Evolutionary conservation across 1,140 invertebrate species (phyloP), one percentile per base, ranked within the genome.

Genomic region (Ceratina calcarata): DNA sequence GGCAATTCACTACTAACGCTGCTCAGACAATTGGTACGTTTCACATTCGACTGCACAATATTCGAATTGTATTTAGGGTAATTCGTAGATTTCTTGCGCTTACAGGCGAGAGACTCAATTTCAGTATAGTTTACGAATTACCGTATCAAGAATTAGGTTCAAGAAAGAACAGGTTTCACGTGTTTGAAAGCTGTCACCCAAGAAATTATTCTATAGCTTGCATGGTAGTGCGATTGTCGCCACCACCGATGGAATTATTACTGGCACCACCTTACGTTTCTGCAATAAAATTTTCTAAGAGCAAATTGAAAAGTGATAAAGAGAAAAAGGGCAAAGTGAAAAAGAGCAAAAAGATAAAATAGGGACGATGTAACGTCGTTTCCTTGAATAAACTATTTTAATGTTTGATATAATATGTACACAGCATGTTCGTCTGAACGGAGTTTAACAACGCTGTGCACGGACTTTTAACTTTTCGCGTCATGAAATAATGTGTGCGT

Each of bases 141-240:
- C 61, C 70, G 7, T 87, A 82, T 15, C 22, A 65, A 13, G 15
- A 57, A 3, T 18, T 71, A 0, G 27, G 7, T 12, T 27, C 6
- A 18, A 2, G 13, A 12, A 20, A 53, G 0, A 20, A 0, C 3
- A 32, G 2, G 16, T 66, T 37, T 13, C 4, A 67, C 15, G n/a
- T 57, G 2, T 86, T 86, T 51, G 20, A 15, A n/a, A 10, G 24
- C 0, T 55, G 71, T 13, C 2, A n/a, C 2, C 20, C 57, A 12
- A 57, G 60, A 18, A 82, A 86, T 82, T 82, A 82, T 60, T 86
- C 84, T 0, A 20, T 86, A 18, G 66, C 75, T 3, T 84, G 82
- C n/a, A 86, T 79, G 79, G 71, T 22, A 0, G 3, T 78, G 10
- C 2, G 0, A 3, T 0, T 70, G n/a, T 4, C 51, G 10, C 18